These are phyloP conservation scores for Nannospalax galili DNA, from an alignment of 2,113 vertebrate genomes.

Conservation along the genomic window DNA sequence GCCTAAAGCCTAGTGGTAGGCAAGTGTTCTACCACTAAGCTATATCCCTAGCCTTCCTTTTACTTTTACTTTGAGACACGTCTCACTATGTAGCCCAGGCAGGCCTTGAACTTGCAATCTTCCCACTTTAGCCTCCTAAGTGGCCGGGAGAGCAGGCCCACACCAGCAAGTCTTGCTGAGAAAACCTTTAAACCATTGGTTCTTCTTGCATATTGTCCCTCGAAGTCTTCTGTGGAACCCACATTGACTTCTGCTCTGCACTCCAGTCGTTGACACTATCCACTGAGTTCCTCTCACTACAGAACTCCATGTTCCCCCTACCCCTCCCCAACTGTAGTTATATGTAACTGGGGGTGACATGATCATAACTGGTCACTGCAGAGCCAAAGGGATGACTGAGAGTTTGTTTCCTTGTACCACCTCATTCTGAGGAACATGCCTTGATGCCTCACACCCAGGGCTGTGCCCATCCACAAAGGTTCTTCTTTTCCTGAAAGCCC, in stretches of 20 bases:
- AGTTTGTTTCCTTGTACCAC: background rate
- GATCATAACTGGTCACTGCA: background rate
- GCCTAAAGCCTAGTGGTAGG: background rate
- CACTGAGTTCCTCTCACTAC: background rate
- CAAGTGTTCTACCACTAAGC: background rate
- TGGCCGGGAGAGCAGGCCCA: background rate
- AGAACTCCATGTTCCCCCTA: background rate
- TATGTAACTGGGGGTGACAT: background rate
- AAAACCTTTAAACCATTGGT: background rate
- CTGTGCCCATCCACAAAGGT: background rate
- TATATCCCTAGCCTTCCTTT: background rate
- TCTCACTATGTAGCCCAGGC: background rate
- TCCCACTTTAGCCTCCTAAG: background rate
- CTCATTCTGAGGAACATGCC: background rate
- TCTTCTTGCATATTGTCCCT: background rate
- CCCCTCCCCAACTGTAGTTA: accelerated
- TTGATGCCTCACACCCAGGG: background rate
- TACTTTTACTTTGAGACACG: background rate
- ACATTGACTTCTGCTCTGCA: background rate
- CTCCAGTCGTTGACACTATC: background rate
- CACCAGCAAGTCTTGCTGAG: background rate
- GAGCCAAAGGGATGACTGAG: background rate
- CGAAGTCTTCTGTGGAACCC: background rate
- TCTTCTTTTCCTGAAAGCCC: background rate
- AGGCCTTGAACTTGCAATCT: background rate